A percentile compares a stretch with the other conserved stretches of the same genome.
phyloP scores from a whole-genome alignment of 2,888 invertebrate species.

The Fragum whitleyi region DNA sequence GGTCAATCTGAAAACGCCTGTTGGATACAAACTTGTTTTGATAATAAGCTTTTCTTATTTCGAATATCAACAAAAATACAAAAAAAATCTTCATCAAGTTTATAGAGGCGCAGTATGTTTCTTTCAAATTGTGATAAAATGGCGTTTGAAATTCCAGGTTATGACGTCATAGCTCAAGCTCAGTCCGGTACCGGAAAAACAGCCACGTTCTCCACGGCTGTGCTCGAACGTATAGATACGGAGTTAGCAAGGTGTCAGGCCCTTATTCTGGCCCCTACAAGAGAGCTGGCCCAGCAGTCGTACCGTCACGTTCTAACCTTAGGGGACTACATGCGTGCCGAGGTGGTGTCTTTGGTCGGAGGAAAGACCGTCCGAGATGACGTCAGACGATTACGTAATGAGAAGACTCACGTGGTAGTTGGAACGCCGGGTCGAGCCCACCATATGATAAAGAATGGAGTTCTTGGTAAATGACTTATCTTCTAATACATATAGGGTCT shows the following conservation, averaged over 20 bases:
- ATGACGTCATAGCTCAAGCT: constrained; percentile 99
- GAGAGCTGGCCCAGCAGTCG: constrained; percentile 91
- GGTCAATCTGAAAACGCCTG: no score
- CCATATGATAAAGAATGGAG: constrained; percentile 97
- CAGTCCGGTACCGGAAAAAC: constrained; percentile 99
- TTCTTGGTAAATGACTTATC: constrained; percentile 88
- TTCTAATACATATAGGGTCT: no score
- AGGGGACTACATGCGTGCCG: constrained; percentile 98
- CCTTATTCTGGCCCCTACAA: constrained; percentile 97
- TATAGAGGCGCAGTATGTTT: no score
- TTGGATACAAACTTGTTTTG: no score
- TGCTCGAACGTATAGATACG: constrained; percentile 98
- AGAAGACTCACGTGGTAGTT: constrained; percentile 96
- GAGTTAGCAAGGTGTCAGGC: constrained; percentile 96
- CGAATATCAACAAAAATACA: no score
- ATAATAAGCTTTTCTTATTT: no score
- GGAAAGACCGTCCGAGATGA: constrained; percentile 99
- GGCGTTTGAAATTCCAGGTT: constrained; percentile 86
- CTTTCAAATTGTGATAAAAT: no score
- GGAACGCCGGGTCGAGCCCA: constrained; percentile 99
- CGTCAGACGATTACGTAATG: constrained; percentile 95
- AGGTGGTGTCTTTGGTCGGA: constrained; percentile 99
- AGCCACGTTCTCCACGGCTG: constrained; percentile 99
- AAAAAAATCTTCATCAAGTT: no score
- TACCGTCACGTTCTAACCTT: constrained; percentile 96